phyloP scores from a whole-genome alignment of 2,888 invertebrate species.

The Eueremaeus valkanovi region DNA sequence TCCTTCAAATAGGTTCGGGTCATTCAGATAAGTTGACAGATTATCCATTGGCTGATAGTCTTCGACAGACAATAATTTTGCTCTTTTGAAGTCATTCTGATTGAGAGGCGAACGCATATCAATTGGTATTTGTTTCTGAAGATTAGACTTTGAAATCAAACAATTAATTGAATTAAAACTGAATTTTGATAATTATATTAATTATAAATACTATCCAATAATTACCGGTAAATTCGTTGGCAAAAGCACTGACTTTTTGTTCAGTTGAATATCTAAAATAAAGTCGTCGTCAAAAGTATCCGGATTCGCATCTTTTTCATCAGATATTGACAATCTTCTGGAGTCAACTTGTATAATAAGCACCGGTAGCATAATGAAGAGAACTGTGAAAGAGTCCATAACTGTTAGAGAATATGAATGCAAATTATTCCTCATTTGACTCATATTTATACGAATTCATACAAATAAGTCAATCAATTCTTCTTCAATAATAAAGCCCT shows the following conservation, averaged over 20 bases:
- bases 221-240: background rate
- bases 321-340: no score
- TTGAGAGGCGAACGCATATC: background rate
- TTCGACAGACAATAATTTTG: background rate
- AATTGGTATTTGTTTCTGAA: background rate
- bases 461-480: no score
- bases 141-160: background rate
- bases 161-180: background rate
- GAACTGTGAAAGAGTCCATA: background rate
- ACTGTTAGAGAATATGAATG: no score
- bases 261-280: no score
- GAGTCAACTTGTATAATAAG: no score
- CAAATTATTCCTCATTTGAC: no score
- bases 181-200: no score
- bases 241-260: no score
- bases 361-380: background rate
- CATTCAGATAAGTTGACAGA: background rate
- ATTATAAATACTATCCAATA: background rate
- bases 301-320: no score
- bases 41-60: background rate
- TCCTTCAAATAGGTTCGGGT: conserved; percentile 27
- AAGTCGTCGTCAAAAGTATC: no score
- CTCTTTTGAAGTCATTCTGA: background rate
- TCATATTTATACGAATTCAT: no score
- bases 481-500: no score